Evolutionary conservation across 2,888 invertebrate genomes (phyloP).

Genomic region (Pammene fasciana): DNA sequence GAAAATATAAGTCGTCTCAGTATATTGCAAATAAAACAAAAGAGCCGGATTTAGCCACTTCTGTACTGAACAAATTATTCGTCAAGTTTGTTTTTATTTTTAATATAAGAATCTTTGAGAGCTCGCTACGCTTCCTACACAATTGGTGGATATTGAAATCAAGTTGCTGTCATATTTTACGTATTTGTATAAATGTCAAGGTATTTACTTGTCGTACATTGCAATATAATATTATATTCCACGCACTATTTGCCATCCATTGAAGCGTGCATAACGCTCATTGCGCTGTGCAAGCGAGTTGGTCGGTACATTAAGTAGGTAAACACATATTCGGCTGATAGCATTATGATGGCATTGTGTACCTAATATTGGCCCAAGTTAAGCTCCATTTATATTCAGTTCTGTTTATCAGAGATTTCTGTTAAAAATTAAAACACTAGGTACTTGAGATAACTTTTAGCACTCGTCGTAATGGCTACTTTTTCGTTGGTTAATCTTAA

Average conservation of each 20-base stretch:
- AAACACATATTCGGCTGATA: conserved; percentile 28
- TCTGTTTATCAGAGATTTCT: background rate
- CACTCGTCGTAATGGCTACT: too few species aligned
- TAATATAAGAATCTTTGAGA: too few species aligned
- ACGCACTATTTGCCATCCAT: conserved; percentile 19
- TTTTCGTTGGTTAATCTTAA: too few species aligned
- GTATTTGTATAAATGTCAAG: background rate
- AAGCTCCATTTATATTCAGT: background rate
- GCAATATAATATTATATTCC: conserved; percentile 7
- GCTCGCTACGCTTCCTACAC: background rate
- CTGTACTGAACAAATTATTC: too few species aligned
- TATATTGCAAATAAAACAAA: background rate
- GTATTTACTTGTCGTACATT: background rate
- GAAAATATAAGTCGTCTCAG: conserved; percentile 24
- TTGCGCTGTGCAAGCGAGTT: conserved; percentile 17
- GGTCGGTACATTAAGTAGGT: conserved; percentile 22
- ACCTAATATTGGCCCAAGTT: conserved; percentile 17
- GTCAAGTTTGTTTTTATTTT: too few species aligned
- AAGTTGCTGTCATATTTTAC: background rate
- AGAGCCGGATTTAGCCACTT: too few species aligned
- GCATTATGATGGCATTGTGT: conserved; percentile 25
- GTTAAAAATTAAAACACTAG: background rate
- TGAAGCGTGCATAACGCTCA: conserved; percentile 21
- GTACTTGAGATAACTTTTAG: too few species aligned
- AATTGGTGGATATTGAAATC: background rate